Evolutionary conservation across 30 jellyfish, hydroid and myxozoan species (phyloP).

Genomic region (Calvadosia cruxmelitensis): DNA sequence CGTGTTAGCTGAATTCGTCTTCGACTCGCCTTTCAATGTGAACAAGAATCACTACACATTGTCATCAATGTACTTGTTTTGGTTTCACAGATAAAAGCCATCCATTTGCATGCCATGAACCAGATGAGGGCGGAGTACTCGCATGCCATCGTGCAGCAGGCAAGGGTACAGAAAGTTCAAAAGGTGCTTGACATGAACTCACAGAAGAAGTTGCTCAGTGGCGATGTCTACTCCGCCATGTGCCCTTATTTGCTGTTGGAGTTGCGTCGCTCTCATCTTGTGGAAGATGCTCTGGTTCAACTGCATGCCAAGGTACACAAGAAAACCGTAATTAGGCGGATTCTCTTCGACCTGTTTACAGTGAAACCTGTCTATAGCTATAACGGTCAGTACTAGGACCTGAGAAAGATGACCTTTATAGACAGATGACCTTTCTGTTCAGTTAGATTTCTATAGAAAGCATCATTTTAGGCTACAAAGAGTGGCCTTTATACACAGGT

Average conservation of each 20-base stretch:
- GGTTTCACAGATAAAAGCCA: slow-evolving; percentile 41
- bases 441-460: no score
- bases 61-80: no score
- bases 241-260: slow-evolving; percentile 85
- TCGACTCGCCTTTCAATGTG: neutral
- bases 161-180: slow-evolving; percentile 68
- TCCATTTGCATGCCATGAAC: slow-evolving; percentile 77
- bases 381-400: no score
- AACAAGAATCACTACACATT: no score
- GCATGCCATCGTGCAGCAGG: slow-evolving; percentile 82
- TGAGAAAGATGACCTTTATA: no score
- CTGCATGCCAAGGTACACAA: slow-evolving; percentile 44
- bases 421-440: no score
- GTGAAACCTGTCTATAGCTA: no score
- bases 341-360: neutral
- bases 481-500: no score
- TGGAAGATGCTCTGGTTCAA: slow-evolving; percentile 65
- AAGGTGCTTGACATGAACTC: slow-evolving; percentile 37
- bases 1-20: neutral
- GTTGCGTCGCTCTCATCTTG: slow-evolving; percentile 51
- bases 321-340: neutral
- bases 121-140: slow-evolving; percentile 84
- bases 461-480: no score
- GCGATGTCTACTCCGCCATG: slow-evolving; percentile 75
- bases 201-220: slow-evolving; percentile 24